Conservation (phyloP, 2,113 vertebrate species). For the Pao palembangensis region DNA sequence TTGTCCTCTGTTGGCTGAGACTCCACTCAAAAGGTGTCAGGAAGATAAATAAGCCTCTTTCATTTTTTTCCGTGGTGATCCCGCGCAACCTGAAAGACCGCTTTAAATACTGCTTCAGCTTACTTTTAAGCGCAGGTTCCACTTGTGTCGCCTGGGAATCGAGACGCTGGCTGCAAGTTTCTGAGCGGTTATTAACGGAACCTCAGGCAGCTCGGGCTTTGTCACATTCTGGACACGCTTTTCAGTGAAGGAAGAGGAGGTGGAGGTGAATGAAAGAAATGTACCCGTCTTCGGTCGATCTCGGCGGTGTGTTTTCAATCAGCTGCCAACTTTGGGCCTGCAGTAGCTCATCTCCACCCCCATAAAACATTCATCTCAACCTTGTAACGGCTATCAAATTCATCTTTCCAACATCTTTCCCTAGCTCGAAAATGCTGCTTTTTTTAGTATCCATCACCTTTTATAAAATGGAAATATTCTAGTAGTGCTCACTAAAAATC, state of each 20-base stretch:
- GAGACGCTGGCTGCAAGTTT: not conserved
- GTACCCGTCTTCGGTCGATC: slow-evolving; percentile 36
- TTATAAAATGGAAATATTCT: not conserved
- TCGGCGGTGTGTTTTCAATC: slow-evolving; percentile 36
- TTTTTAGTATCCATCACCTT: not conserved
- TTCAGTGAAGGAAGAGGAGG: not conserved
- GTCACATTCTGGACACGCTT: slow-evolving; percentile 12
- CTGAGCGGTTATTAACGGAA: slow-evolving; percentile 27
- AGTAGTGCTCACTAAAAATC: not conserved
- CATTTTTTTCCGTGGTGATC: slow-evolving; percentile 22
- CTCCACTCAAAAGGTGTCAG: slow-evolving; percentile 30
- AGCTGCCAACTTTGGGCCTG: slow-evolving; percentile 28
- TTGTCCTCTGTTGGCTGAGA: slow-evolving; percentile 26
- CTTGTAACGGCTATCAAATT: slow-evolving; percentile 15
- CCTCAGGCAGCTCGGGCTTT: slow-evolving; percentile 17
- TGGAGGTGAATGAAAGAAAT: slow-evolving; percentile 24
- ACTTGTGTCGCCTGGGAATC: slow-evolving; percentile 3
- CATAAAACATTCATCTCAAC: slow-evolving; percentile 56
- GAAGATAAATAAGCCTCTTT: slow-evolving; percentile 36
- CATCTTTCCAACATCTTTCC: slow-evolving; percentile 5
- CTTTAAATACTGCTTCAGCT: slow-evolving; percentile 42
- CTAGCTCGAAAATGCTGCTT: not conserved
- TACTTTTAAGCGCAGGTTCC: not conserved
- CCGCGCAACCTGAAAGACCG: slow-evolving; percentile 24
- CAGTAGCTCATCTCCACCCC: slow-evolving; percentile 48